A percentile compares a stretch with the other conserved stretches of the same genome.
phyloP scores from a whole-genome alignment of 2,888 invertebrate species.

The Galerucella pusilla region DNA sequence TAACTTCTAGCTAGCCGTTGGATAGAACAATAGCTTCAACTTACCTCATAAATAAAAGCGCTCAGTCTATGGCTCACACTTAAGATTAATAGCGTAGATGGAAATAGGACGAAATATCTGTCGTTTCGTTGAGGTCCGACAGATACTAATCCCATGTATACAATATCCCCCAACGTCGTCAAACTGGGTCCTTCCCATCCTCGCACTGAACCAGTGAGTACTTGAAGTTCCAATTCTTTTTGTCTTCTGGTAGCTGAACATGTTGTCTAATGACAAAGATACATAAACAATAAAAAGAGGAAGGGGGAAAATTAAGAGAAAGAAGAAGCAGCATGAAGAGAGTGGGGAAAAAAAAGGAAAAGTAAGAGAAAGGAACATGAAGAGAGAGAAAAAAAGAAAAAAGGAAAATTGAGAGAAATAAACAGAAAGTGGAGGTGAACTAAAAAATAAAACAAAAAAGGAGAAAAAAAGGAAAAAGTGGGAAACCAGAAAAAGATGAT shows the following conservation, averaged over 20 bases:
- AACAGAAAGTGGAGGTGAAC: too few species aligned
- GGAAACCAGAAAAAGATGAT: too few species aligned
- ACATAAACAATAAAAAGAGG: not conserved
- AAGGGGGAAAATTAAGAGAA: too few species aligned
- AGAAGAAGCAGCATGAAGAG: too few species aligned
- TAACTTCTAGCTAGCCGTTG: not conserved
- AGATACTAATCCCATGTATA: constrained; percentile 92
- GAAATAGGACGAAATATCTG: constrained; percentile 92
- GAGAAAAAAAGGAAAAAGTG: too few species aligned
- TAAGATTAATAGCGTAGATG: constrained; percentile 86
- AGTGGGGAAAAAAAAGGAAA: too few species aligned
- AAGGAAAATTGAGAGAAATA: too few species aligned
- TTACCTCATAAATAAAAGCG: constrained; percentile 94
- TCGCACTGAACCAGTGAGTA: constrained; percentile 91
- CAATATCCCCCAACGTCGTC: constrained; percentile 82
- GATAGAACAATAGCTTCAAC: constrained; percentile 32
- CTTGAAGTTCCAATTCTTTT: constrained; percentile 95
- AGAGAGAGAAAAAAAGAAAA: too few species aligned
- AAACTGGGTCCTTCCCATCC: constrained; percentile 93
- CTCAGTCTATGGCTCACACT: constrained; percentile 93
- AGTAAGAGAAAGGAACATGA: too few species aligned
- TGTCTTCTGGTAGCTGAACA: constrained; percentile 90
- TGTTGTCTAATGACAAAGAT: constrained; percentile 72
- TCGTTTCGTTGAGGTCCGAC: constrained; percentile 87
- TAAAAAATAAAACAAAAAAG: too few species aligned